Base-by-base conservation (phyloP, 2,888 invertebrate species). In the Conchocele bisecta region DNA sequence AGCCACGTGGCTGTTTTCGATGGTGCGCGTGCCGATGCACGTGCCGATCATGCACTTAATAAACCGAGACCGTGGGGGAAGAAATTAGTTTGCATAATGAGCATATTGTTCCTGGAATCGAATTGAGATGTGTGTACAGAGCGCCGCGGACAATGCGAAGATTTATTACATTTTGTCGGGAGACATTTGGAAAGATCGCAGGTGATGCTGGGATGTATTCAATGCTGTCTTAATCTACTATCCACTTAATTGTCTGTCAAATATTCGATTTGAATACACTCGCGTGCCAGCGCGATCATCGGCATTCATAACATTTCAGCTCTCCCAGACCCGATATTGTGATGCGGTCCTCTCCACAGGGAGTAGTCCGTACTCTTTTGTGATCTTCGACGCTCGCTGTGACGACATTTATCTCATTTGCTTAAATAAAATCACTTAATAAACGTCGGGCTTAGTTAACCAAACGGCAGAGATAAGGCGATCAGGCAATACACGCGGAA, bases 21-120 rank as follows among this genome's bases (percentile, higher is more conserved):
- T 54, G 31, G 44, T 39, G 63, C 75, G 67, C 75, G 75, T 72
- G 75, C 58, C 39, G 39, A 35, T 41, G 51, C 77, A 54, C 71
- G 81, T 60, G 81, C 33, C 58, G 42, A 39, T 53, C 74, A 66
- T 67, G 70, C 57, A 72, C 63, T 54, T 59, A 59, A 61, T 66
- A 58, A 63, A 53, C 54, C 37, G 51, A 58, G 37, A 58, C 51
- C 66, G 64, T 65, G 63, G 66, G 56, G 24, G 60, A 50, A 50
- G 56, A 68, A 77, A 74, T 65, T 74, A 57, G 54, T 77, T 77
- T 77, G 77, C 77, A 77, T 77, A 77, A 77, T 73, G 67, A 70
- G 57, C 44, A 67, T 59, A 69, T 69, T 72, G 72, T 69, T 69
- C 71, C 54, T 64, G 51, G 63, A 65, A 75, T 72, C 75, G 60